Evolutionary conservation across 2,888 invertebrate species (phyloP).

Genomic region (Kryphioiulus occultus): DNA sequence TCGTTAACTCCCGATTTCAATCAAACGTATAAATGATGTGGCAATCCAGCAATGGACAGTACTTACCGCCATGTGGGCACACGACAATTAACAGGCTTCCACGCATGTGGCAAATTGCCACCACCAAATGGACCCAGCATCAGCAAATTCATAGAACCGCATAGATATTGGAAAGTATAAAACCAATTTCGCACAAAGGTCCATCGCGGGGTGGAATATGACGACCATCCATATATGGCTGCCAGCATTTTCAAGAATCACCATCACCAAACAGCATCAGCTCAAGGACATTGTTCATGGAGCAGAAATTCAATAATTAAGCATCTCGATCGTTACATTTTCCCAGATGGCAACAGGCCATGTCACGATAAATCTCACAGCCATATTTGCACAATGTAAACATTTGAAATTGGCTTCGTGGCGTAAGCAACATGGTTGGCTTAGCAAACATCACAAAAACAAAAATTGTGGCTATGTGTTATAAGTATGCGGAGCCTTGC

Average conservation of each 20-base stretch:
- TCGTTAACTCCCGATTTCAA: conserved; percentile 3
- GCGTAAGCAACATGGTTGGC: background rate
- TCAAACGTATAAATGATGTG: conserved; percentile 31
- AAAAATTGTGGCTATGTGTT: too few relatives aligned
- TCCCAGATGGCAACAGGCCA: background rate
- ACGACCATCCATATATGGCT: background rate
- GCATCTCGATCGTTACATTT: background rate
- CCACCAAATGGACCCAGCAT: conserved; percentile 9
- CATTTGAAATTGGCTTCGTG: background rate
- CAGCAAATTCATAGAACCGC: conserved; percentile 1
- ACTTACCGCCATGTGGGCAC: conserved; percentile 2
- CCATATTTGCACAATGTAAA: background rate
- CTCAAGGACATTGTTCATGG: background rate
- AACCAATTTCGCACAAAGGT: background rate
- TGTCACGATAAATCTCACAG: background rate
- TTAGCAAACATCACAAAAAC: background rate
- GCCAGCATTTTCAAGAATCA: background rate
- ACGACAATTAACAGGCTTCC: background rate
- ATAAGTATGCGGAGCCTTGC: too few relatives aligned
- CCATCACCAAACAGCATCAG: background rate
- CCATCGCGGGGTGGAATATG: background rate
- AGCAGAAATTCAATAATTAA: background rate
- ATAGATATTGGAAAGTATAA: conserved; percentile 25
- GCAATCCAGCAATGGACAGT: conserved; percentile 15
- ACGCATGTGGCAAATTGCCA: conserved; percentile 9